Conservation (phyloP, 64 coral and sea anemone genomes). For the Montipora efflorescens region DNA sequence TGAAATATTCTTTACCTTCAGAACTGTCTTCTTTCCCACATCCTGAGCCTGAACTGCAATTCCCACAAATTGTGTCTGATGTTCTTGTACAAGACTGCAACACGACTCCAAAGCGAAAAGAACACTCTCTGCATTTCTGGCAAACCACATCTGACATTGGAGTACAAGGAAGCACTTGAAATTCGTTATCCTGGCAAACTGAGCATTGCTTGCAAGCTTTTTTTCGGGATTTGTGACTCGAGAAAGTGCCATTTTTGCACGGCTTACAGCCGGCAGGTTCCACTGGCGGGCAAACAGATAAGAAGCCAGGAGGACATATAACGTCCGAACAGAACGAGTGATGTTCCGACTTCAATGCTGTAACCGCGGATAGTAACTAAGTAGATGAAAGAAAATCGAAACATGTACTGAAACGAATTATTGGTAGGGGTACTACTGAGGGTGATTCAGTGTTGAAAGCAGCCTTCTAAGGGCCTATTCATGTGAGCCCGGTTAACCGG, state of each 20-base stretch:
- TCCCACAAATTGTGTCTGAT: conserved; percentile 17
- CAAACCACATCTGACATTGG: conserved; percentile 11
- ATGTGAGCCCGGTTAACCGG: too few relatives aligned
- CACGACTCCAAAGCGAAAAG: not conserved
- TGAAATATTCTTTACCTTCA: not conserved
- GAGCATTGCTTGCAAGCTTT: not conserved
- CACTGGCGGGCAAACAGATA: not conserved
- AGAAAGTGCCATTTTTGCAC: not conserved
- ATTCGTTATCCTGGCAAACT: not conserved
- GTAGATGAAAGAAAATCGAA: too few relatives aligned
- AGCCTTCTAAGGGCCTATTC: too few relatives aligned
- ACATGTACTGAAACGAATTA: too few relatives aligned
- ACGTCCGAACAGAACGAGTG: too few relatives aligned
- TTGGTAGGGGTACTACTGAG: too few relatives aligned
- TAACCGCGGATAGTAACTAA: too few relatives aligned
- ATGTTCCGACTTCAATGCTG: too few relatives aligned
- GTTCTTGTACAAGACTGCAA: not conserved
- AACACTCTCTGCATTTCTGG: conserved; percentile 1
- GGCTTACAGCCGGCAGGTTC: not conserved
- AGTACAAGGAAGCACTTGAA: not conserved
- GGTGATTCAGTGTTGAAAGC: too few relatives aligned
- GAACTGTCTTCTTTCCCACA: not conserved
- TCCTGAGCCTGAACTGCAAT: not conserved
- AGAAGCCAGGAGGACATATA: conserved; percentile 5
- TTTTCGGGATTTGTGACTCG: not conserved